A percentile compares a stretch with the other conserved stretches of the same genome.
Evolutionary conservation across 2,888 invertebrate species (phyloP).

Genomic region (Lasioglossum leucozonium): DNA sequence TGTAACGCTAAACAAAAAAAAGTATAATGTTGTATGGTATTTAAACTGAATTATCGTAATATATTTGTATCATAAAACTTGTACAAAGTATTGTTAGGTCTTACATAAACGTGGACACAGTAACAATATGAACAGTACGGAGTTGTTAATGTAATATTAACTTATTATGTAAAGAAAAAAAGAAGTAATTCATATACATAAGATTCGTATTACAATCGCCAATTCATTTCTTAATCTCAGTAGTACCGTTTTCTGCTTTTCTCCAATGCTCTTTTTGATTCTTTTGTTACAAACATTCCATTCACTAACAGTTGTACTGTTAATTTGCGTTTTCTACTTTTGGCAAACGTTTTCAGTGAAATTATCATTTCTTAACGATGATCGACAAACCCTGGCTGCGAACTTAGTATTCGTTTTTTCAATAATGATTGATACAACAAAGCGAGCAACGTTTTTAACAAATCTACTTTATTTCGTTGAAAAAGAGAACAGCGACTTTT

Average conservation of each 20-base stretch:
- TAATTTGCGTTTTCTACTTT: slow-evolving; percentile 19
- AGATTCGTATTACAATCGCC: slow-evolving; percentile 57
- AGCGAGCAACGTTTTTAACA: neutral
- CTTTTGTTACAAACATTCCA: slow-evolving; percentile 57
- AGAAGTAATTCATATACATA: slow-evolving; percentile 60
- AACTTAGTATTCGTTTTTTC: slow-evolving; percentile 16
- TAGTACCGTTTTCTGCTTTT: slow-evolving; percentile 36
- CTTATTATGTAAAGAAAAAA: slow-evolving; percentile 69
- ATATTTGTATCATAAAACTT: slow-evolving; percentile 84
- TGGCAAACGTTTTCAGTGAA: neutral
- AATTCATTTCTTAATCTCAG: slow-evolving; percentile 59
- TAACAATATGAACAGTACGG: slow-evolving; percentile 72
- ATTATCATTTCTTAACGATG: slow-evolving; percentile 3
- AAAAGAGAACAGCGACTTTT: slow-evolving; percentile 4
- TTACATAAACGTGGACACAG: slow-evolving; percentile 76
- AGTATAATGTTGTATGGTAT: slow-evolving; percentile 67
- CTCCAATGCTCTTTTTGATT: slow-evolving; percentile 29
- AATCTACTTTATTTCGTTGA: neutral
- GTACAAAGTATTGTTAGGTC: slow-evolving; percentile 84
- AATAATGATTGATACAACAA: neutral
- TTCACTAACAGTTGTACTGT: slow-evolving; percentile 12
- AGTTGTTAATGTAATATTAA: slow-evolving; percentile 73
- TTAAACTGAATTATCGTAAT: slow-evolving; percentile 81
- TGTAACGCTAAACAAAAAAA: slow-evolving; percentile 54
- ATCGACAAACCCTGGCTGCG: slow-evolving; percentile 12